These are phyloP conservation scores for human (Homo sapiens) DNA, from an alignment of 2,113 vertebrate genomes.

Conservation along the genomic window GRCh38 chr6:99217501-99218000, in stretches of 20 bases:
- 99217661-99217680: not conserved
- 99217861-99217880: not conserved
- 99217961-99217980: not conserved
- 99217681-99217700: not conserved
- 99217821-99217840: not conserved
- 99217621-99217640: not conserved
- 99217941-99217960: not conserved
- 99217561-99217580: not conserved
- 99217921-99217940: not conserved
- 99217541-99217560: slow-evolving; percentile 7
- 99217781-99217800: not conserved
- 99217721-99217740: not conserved
- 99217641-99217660: not conserved
- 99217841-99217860: not conserved
- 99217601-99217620: not conserved
- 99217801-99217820: too few species aligned
- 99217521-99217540: not conserved
- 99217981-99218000: too few species aligned
- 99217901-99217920: not conserved
- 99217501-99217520: not conserved
- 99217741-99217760: not conserved
- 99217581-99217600: not conserved
- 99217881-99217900: not conserved
- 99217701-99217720: not conserved
- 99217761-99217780: not conserved